phyloP scores from a whole-genome alignment of 2,113 vertebrate species.

The Solenodon paradoxus region DNA sequence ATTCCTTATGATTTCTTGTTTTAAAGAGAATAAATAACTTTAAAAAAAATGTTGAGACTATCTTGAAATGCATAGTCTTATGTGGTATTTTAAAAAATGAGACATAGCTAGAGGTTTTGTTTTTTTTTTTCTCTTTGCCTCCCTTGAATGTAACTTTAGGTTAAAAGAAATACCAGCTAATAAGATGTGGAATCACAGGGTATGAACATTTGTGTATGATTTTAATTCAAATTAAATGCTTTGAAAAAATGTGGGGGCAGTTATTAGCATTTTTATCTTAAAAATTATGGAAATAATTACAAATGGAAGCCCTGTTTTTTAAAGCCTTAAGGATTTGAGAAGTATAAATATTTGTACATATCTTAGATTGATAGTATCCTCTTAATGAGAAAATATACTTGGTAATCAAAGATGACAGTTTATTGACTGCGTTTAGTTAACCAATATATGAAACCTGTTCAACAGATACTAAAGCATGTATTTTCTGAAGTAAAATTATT shows the following conservation, averaged over 20 bases:
- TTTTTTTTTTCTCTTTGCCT: constrained; percentile 26
- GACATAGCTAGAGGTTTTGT: background rate
- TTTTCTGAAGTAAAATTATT: background rate
- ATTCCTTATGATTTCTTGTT: constrained; percentile 9
- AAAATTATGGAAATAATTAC: background rate
- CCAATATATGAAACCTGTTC: background rate
- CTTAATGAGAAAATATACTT: constrained; percentile 18
- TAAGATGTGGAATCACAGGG: constrained; percentile 11
- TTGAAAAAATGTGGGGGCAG: background rate
- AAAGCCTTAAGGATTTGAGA: constrained; percentile 29
- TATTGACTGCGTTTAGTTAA: constrained; percentile 8
- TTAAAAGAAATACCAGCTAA: constrained; percentile 27
- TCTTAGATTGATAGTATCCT: background rate
- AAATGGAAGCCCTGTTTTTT: background rate
- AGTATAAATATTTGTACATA: background rate
- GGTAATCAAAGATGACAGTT: constrained; percentile 1
- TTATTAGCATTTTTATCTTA: background rate
- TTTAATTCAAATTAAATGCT: constrained; percentile 34
- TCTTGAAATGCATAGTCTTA: constrained; percentile 13
- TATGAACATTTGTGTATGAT: constrained; percentile 32
- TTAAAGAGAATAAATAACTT: background rate
- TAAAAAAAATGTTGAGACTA: background rate
- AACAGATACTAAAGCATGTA: background rate
- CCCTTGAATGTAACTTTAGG: background rate
- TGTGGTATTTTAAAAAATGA: constrained; percentile 10